Evolutionary conservation across 1,140 invertebrate genomes (phyloP), one percentile per base, ranked within the genome.

Genomic region (Pogonomyrmex californicus): DNA sequence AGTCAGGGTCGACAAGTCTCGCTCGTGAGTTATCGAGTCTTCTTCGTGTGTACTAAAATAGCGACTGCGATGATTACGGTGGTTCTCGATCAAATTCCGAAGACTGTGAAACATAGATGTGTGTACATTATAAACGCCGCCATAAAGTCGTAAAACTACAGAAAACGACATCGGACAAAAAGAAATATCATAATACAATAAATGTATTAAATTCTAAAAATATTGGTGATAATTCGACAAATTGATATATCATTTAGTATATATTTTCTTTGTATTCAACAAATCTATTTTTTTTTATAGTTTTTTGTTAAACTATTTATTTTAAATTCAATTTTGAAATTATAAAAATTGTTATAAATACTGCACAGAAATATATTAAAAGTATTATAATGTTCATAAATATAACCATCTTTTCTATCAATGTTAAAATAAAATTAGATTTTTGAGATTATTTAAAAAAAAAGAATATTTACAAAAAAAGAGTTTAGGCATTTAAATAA

Each of bases 1-100:
- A 94, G 93, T 93, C 92, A 93, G 93, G 92, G 92, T 93, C 93
- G 92, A 82, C 79, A 71, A 82, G 86, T 70, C 88, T 75, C 78
- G 82, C 47, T 87, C 23, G 88, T 85, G 79, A 75, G 70, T 75
- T 78, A 82, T 81, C 33, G 86, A 86, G 87, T 91, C 86, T 82
- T 91, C 88, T 87, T 86, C 78, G 63, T 23, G 78, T 70, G 77
- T 87, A 90, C 91, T 60, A 86, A 90, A 92, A 91, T 89, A 93
- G 88, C 77, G 76, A 71, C 77, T 49, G 36, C 83, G 60, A 41
- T 81, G 82, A 88, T 88, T 71, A 83, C 60, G 36, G 44, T 73
- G 78, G 62, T 90, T 65, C 78, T 88, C 90, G 79, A 86, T 56
- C 86, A 90, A 88, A 88, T 88, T 71, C 86, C 49, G 62, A 54